Evolutionary conservation across 2,797 vertebrate genomes (phyloP).

Genomic region (Podarcis siculus): DNA sequence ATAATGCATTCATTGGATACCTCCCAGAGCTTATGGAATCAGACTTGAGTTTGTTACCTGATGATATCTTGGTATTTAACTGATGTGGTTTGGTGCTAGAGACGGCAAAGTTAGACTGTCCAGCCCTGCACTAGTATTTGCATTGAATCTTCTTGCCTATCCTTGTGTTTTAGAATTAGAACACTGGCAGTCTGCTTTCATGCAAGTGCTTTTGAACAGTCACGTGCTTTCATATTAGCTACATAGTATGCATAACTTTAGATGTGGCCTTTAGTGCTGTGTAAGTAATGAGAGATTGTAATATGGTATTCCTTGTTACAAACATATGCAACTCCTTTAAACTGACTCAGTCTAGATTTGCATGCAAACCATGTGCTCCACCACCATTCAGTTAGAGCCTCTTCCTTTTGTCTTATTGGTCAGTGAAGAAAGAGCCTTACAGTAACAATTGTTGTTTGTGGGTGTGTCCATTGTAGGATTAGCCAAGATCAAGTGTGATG

Average conservation of each 20-base stretch:
- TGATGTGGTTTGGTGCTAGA: background rate
- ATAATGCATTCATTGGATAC: no score
- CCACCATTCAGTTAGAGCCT: background rate
- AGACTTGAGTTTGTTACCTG: background rate
- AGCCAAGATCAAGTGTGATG: background rate
- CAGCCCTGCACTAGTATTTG: background rate
- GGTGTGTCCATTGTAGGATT: background rate
- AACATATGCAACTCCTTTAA: no score
- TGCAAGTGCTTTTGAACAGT: background rate
- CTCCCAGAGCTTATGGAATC: no score
- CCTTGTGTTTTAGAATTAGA: background rate
- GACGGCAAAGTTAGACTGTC: background rate
- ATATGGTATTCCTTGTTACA: background rate
- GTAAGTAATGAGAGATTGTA: background rate
- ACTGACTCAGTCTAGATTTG: no score
- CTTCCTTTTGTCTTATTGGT: background rate
- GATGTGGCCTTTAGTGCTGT: fast-evolving
- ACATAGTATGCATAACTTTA: background rate
- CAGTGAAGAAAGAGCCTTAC: background rate
- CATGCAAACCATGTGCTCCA: background rate
- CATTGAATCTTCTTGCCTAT: background rate
- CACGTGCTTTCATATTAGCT: background rate
- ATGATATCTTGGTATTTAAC: background rate
- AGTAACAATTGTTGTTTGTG: background rate
- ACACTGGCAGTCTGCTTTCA: background rate